Evolutionary conservation across 2,113 vertebrate genomes (phyloP).

Genomic region (Pterophyllum scalare): DNA sequence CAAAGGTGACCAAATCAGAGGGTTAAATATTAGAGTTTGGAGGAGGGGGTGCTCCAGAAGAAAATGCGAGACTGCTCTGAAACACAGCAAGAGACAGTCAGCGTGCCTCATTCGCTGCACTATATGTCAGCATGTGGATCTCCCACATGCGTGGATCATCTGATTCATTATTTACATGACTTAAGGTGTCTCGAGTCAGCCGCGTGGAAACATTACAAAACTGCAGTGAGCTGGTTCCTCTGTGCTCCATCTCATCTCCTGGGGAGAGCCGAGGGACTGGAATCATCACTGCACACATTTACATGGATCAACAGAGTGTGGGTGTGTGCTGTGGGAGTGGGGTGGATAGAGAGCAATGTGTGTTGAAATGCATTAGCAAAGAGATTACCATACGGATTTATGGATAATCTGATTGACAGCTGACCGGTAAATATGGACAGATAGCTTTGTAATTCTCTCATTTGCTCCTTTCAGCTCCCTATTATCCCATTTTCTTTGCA

Average conservation of each 20-base stretch:
- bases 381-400: constrained; percentile 71
- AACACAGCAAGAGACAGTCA: constrained; percentile 26
- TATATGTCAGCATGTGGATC: constrained; percentile 59
- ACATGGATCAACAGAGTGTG: constrained; percentile 66
- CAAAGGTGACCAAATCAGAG: constrained; percentile 63
- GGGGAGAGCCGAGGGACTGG: constrained; percentile 60
- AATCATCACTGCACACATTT: constrained; percentile 59
- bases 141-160: constrained; percentile 57
- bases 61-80: neutral
- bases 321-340: neutral
- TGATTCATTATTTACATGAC: constrained; percentile 82
- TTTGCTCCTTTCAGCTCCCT: constrained; percentile 26
- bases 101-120: constrained; percentile 24
- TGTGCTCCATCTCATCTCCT: constrained; percentile 56
- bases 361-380: constrained; percentile 62
- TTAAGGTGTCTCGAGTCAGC: constrained; percentile 74
- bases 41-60: neutral
- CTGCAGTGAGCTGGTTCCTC: constrained; percentile 75
- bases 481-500: constrained; percentile 15
- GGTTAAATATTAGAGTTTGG: constrained; percentile 67
- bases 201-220: constrained; percentile 76
- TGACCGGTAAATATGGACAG: constrained; percentile 74
- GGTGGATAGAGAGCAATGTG: constrained; percentile 26
- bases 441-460: constrained; percentile 51
- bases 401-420: constrained; percentile 82